These are phyloP conservation scores for Acromyrmex echinatior DNA, from an alignment of 1,140 invertebrate species.

Conservation along the genomic window DNA sequence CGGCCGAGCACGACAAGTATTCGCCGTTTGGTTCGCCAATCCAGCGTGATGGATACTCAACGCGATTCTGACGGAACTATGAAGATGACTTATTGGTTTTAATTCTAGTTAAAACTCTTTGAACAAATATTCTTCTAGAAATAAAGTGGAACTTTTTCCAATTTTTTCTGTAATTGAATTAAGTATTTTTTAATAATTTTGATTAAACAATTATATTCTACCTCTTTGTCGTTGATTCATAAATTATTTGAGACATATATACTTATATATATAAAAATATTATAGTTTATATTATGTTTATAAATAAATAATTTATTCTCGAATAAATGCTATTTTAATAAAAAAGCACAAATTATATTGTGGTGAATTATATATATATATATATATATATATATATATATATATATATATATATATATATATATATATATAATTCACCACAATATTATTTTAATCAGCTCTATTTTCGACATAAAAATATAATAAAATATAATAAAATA, in stretches of 20 bases:
- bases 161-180: neutral
- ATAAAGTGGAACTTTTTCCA: neutral
- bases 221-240: neutral
- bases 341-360: neutral
- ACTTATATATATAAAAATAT: neutral
- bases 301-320: conserved; percentile 27
- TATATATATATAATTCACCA: no score
- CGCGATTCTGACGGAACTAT: conserved; percentile 91
- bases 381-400: no score
- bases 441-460: neutral
- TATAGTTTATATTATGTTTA: neutral
- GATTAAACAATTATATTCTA: neutral
- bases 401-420: no score
- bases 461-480: neutral
- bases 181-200: conserved; percentile 27
- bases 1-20: conserved; percentile 79
- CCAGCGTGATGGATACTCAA: conserved; percentile 93
- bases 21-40: conserved; percentile 90
- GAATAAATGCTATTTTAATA: conserved; percentile 54
- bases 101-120: conserved; percentile 64
- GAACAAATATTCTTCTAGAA: conserved; percentile 46
- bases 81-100: conserved; percentile 95
- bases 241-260: neutral
- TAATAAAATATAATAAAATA: neutral
- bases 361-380: neutral